Percentiles rank a stretch among this genome's conserved stretches.
phyloP scores from a whole-genome alignment of 2,888 invertebrate species.

The Athalia circularis region DNA sequence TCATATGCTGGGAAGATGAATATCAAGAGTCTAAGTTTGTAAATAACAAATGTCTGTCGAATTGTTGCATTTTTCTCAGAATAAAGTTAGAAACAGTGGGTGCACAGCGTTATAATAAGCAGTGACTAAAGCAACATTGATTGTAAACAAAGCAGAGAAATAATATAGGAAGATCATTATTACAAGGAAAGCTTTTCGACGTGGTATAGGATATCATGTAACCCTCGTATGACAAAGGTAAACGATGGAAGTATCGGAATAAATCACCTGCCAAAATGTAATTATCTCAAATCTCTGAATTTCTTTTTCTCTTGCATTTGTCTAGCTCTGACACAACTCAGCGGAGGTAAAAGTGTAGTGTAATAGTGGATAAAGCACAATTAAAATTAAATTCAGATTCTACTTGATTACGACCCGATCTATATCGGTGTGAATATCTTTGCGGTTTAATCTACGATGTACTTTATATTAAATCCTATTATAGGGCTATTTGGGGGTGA shows the following conservation, averaged over 20 bases:
- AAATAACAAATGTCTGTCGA: too few relatives aligned
- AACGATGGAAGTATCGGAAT: background rate
- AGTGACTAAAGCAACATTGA: conserved; percentile 3
- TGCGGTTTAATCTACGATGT: background rate
- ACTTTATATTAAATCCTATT: background rate
- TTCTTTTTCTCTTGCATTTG: too few relatives aligned
- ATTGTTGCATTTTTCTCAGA: too few relatives aligned
- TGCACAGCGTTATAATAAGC: background rate
- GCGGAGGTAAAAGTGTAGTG: background rate
- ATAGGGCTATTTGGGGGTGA: too few relatives aligned
- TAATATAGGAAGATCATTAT: conserved; percentile 13
- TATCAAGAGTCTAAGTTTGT: too few relatives aligned
- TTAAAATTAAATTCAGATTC: background rate
- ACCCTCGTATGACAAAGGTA: conserved; percentile 21
- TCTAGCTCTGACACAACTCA: too few relatives aligned
- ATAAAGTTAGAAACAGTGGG: background rate
- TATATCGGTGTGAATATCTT: background rate
- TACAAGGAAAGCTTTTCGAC: conserved; percentile 10
- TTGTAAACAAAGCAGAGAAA: background rate
- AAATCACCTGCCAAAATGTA: background rate
- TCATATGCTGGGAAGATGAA: too few relatives aligned
- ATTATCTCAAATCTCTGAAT: background rate
- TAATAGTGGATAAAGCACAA: background rate
- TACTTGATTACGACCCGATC: conserved; percentile 1
- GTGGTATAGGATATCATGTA: conserved; percentile 28